Evolutionary conservation across 2,797 vertebrate species (phyloP).

Genomic region (Danio choprae): DNA sequence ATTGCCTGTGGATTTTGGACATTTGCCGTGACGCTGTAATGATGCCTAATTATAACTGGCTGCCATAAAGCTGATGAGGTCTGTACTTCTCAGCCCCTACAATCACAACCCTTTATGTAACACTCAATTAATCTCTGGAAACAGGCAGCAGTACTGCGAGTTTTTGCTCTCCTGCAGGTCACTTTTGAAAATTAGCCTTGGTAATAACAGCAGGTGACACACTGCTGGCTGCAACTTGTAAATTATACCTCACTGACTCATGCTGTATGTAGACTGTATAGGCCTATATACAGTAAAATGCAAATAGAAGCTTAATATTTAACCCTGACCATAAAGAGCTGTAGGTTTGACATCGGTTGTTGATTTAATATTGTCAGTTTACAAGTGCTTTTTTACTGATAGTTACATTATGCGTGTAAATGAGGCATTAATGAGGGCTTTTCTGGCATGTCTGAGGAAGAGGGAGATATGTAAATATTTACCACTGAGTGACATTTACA

Average conservation of each 20-base stretch:
- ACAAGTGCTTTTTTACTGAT: background rate
- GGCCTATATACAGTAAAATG: background rate
- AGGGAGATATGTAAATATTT: constrained; percentile 25
- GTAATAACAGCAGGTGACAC: constrained; percentile 15
- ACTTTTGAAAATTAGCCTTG: constrained; percentile 15
- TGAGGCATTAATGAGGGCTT: constrained; percentile 41
- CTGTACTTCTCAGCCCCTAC: constrained; percentile 6
- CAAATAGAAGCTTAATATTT: background rate
- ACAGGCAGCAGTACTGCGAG: background rate
- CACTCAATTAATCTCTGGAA: constrained; percentile 15
- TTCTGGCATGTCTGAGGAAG: constrained; percentile 12
- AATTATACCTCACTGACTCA: background rate
- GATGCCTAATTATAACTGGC: background rate
- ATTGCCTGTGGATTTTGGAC: constrained; percentile 7
- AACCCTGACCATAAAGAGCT: background rate
- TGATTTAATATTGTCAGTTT: background rate
- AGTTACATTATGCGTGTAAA: background rate
- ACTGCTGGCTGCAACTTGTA: background rate
- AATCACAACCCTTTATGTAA: constrained; percentile 22
- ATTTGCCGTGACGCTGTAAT: background rate
- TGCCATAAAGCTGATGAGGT: constrained; percentile 21
- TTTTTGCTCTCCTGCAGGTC: constrained; percentile 1
- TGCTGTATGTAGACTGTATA: background rate
- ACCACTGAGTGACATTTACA: constrained; percentile 26
- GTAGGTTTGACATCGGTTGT: background rate